These are phyloP conservation scores for Hirtodrosophila trivittata DNA, from an alignment of 2,888 invertebrate genomes.

Conservation along the genomic window DNA sequence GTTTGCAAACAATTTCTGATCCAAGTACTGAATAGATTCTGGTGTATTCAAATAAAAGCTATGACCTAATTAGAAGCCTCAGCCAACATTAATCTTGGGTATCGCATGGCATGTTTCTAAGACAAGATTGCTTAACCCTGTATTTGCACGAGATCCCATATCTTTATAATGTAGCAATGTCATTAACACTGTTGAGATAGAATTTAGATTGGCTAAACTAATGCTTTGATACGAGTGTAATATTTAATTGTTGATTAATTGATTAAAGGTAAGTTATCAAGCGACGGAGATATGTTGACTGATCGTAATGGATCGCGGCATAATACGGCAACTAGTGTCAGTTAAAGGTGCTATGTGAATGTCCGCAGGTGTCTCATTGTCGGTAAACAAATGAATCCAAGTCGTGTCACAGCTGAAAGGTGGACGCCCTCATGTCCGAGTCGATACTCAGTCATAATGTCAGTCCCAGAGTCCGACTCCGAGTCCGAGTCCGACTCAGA, in stretches of 20 bases:
- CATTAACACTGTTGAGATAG: constrained; percentile 15
- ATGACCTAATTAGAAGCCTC: too few relatives aligned
- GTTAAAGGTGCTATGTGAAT: constrained; percentile 8
- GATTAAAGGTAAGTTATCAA: constrained; percentile 31
- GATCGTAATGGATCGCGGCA: constrained; percentile 41
- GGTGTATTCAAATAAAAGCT: too few relatives aligned
- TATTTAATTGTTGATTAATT: constrained; percentile 59
- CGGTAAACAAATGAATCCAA: constrained; percentile 25
- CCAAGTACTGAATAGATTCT: too few relatives aligned
- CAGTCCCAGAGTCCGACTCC: not conserved
- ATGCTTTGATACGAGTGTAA: not conserved
- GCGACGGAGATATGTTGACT: constrained; percentile 20
- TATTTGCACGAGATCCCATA: too few relatives aligned
- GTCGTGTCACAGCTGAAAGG: constrained; percentile 3
- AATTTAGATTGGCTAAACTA: constrained; percentile 8
- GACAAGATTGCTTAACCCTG: too few relatives aligned
- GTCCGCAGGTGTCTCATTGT: constrained; percentile 33
- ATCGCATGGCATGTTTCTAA: too few relatives aligned
- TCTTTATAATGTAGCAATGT: constrained; percentile 30
- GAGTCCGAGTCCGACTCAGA: constrained; percentile 11
- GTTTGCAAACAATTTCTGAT: too few relatives aligned
- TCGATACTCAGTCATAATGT: not conserved
- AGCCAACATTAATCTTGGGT: too few relatives aligned
- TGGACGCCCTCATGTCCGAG: constrained; percentile 44
- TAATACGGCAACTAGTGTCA: constrained; percentile 44